These are phyloP conservation scores for Drosophila suzukii DNA, from an alignment of 1,140 invertebrate genomes.

Conservation along the genomic window DNA sequence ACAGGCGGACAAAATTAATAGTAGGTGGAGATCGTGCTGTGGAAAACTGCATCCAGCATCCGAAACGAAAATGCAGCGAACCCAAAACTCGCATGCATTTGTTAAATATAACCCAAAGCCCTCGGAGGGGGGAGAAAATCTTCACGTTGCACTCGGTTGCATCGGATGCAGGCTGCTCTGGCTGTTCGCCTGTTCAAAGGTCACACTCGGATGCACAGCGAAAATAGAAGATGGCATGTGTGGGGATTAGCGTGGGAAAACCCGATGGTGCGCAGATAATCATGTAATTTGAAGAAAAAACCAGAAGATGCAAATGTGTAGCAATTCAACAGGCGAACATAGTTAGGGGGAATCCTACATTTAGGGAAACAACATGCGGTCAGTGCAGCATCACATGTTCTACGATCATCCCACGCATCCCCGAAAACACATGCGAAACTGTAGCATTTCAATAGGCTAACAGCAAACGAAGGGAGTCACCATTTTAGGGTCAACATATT, in stretches of 20 bases:
- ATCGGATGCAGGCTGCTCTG: slow-evolving; percentile 20
- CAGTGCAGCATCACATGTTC: neutral
- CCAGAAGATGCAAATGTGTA: slow-evolving; percentile 51
- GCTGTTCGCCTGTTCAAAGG: slow-evolving; percentile 55
- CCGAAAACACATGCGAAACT: slow-evolving; percentile 26
- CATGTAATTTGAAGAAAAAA: slow-evolving; percentile 18
- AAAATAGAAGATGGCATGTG: slow-evolving; percentile 33
- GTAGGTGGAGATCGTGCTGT: slow-evolving; percentile 20
- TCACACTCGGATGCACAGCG: slow-evolving; percentile 63
- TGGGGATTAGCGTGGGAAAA: slow-evolving; percentile 22
- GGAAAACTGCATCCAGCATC: slow-evolving; percentile 31
- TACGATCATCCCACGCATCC: slow-evolving; percentile 4
- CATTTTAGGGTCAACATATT: neutral
- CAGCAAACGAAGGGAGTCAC: slow-evolving; percentile 12
- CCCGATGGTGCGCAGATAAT: neutral
- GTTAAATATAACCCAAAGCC: slow-evolving; percentile 29
- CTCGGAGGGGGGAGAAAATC: slow-evolving; percentile 17
- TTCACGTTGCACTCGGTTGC: slow-evolving; percentile 16
- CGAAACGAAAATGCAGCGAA: slow-evolving; percentile 26
- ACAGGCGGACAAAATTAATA: slow-evolving; percentile 40
- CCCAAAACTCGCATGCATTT: slow-evolving; percentile 36
- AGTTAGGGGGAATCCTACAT: neutral
- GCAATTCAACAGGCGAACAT: slow-evolving; percentile 48
- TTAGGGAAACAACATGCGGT: neutral
- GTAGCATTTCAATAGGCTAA: slow-evolving; percentile 33